Base-by-base conservation (phyloP, 2,888 invertebrate species). In the Eristalinus aeneus region DNA sequence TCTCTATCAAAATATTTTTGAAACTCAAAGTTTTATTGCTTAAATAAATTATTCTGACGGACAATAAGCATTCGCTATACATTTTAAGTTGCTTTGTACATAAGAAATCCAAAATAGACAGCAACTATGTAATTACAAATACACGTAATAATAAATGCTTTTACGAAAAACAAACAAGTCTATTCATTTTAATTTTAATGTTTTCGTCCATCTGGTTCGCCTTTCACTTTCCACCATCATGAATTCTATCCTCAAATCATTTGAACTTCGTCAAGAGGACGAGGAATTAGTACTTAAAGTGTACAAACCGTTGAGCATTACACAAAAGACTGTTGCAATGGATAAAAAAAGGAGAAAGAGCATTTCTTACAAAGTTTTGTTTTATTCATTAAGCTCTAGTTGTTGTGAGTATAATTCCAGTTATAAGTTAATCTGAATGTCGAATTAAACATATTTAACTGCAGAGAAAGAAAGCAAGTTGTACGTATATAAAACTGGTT, bases 381-480 rank as follows among this genome's bases (percentile, higher is more conserved):
- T 69, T 68, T 20, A 69, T 58, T 68, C 20, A 54, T 54, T 54
- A 27, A 69, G 58, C 58, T 36, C 11, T 58, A 32, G 11, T 58
- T n/a, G 20, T 46, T 60, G 36, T 39, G 71, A 60, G 60, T 60
- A 71, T 27, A 61, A 34, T 67, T 65, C 34, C 11, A 67, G 53
- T 61, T 23, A 46, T 23, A 74, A 61, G 22, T 69, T 36, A 9
- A 31, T 22, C 23, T 23, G 12, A 23, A 27, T 22, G 12, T 56
- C 23, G 11, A 23, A 56, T 56, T 53, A 11, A 5, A 23, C 23
- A 22, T 39, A 2, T 56, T 34, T 22, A 36, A 64, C 16, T 67
- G 20, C 31, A 73, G 61, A 34, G 74, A n/a, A n/a, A 65, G 74
- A 74, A 81, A 75, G 69, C 32, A 56, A 63, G 56, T 80, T 54